phyloP scores from a whole-genome alignment of 2,797 vertebrate species.

The Spea hammondii region DNA sequence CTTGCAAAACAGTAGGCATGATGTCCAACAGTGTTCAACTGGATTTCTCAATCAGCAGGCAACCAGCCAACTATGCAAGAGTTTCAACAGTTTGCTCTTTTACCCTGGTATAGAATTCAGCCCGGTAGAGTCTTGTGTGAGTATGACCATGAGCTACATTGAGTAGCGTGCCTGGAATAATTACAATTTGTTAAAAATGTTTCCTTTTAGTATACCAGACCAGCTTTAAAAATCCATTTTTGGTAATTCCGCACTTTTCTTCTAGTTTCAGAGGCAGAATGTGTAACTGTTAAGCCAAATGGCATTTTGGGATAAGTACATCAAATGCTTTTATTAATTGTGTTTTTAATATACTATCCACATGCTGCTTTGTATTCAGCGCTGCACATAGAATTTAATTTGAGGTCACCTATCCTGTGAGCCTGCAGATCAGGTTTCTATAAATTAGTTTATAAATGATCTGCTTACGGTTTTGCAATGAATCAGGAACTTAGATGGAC shows the following conservation, averaged over 20 bases:
- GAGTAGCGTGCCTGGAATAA: constrained; percentile 41
- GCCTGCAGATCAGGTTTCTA: no score
- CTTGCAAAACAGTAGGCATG: constrained; percentile 10
- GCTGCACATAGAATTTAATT: neutral
- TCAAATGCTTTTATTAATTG: neutral
- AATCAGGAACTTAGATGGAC: no score
- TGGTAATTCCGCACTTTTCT: neutral
- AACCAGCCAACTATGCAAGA: constrained; percentile 42
- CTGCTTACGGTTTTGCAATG: no score
- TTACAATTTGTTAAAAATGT: constrained; percentile 18
- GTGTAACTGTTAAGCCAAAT: neutral
- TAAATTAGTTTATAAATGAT: no score
- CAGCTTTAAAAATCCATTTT: constrained; percentile 1
- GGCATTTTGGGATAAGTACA: no score
- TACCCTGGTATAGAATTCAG: constrained; percentile 51
- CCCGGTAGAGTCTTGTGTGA: constrained; percentile 26
- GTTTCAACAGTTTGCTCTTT: constrained; percentile 47
- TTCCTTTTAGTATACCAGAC: constrained; percentile 26
- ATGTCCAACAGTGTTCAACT: constrained; percentile 30
- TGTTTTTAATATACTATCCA: neutral
- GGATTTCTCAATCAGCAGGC: constrained; percentile 31
- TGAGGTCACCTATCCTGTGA: neutral
- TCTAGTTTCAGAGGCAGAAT: neutral
- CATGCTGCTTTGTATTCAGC: neutral
- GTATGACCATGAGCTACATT: constrained; percentile 41